A percentile compares a stretch with the other conserved stretches of the same genome.
Evolutionary conservation across 2,113 vertebrate species (phyloP).

Genomic region (Elephas maximus): DNA sequence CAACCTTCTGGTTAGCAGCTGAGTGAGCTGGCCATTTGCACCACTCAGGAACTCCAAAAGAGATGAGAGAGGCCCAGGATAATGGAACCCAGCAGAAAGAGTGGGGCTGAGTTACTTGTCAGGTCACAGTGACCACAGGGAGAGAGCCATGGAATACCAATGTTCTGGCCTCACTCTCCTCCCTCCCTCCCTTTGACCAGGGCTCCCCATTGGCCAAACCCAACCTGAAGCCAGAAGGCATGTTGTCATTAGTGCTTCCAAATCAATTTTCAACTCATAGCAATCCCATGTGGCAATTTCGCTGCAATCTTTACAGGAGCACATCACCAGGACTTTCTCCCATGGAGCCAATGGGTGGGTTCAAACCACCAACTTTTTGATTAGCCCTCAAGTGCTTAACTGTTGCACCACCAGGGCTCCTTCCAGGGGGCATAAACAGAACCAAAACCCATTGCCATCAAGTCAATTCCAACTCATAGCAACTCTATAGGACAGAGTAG

Average conservation of each 20-base stretch:
- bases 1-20: no score
- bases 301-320: background rate
- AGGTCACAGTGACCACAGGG: background rate
- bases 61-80: background rate
- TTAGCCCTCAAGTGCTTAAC: no score
- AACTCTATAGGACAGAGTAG: no score
- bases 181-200: background rate
- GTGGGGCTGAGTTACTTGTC: background rate
- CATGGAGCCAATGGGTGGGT: background rate
- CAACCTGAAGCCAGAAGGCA: background rate
- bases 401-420: no score
- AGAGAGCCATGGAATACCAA: background rate
- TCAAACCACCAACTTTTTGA: background rate
- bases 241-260: background rate
- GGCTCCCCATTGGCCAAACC: background rate
- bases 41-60: background rate
- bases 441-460: no score
- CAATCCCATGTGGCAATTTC: background rate
- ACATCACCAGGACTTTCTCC: background rate
- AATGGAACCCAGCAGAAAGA: background rate
- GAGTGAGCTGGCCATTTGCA: no score
- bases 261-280: background rate
- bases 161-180: background rate
- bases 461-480: no score
- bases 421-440: no score